Evolutionary conservation across 2,797 vertebrate genomes (phyloP), one percentile per base, ranked within the genome.

Genomic region (Scolopax rusticola): DNA sequence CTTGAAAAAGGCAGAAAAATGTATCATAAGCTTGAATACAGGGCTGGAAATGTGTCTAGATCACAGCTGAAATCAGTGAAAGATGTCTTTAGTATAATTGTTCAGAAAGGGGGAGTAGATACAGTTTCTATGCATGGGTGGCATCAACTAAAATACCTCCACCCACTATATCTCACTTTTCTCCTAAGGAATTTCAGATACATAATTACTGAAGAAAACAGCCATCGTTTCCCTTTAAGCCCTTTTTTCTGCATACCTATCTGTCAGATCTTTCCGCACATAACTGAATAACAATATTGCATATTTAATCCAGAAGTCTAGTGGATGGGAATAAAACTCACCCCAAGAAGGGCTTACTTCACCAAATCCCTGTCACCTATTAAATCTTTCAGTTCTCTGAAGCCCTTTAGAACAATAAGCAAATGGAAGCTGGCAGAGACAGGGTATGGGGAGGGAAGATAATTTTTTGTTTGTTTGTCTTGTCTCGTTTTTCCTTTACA

Each of bases 401-500:
- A 79, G 38, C 74, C 36, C 25, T 53, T 91, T n/a, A 64, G 84
- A 94, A 85, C 74, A 94, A 76, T 57, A 96, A 94, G 54, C 47
- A 87, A 85, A 76, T 25, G 25, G 33, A 76, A 87, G 45, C 0
- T 7, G 63, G 63, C 41, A 91, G 65, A 77, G 24, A 87, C 9
- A 54, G 61, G 18, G 12, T 32, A 51, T 9, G 11, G 9, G 36
- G 47, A 91, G 15, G 28, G 8, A 82, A 33, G 40, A 87, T 63
- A 5, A 36, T 36, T 36, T 84, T 94, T 71, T 87, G 47, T 97
- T 96, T 96, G 53, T 95, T 96, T 96, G 12, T 28, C 53, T 74
- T 90, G 47, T 84, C 59, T 81, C 80, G 8, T 86, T 78, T 76
- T 89, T 90, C 83, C 53, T 96, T 97, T 96, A 93, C 30, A 93